These are phyloP conservation scores for Cryptocheilus praepositus DNA, from an alignment of 2,888 invertebrate species.

Conservation along the genomic window DNA sequence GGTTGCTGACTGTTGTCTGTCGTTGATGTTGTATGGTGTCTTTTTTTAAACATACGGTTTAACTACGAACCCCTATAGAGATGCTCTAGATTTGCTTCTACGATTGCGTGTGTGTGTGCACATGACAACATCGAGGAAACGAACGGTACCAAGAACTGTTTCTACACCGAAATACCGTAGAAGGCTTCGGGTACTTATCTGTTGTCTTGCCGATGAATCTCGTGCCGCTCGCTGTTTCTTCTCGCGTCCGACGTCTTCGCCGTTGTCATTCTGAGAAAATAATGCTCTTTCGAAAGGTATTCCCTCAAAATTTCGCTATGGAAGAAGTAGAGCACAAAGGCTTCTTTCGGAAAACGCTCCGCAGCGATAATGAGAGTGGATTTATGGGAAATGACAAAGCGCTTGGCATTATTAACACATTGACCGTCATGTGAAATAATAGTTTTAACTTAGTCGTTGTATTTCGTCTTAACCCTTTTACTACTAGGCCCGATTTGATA, in stretches of 20 bases:
- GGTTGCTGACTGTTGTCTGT: constrained; percentile 20
- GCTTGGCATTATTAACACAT: too few relatives aligned
- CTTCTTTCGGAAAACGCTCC: too few relatives aligned
- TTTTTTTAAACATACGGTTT: constrained; percentile 30
- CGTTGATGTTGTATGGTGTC: constrained; percentile 30
- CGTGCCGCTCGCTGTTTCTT: constrained; percentile 18
- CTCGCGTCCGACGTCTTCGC: constrained; percentile 23
- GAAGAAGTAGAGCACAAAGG: too few relatives aligned
- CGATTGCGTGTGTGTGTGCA: constrained; percentile 55
- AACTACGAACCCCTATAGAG: constrained; percentile 51
- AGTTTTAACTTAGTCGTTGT: too few relatives aligned
- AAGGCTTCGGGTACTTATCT: constrained; percentile 62
- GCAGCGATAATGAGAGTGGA: too few relatives aligned
- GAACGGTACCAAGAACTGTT: constrained; percentile 41
- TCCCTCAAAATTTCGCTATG: too few relatives aligned
- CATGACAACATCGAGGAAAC: constrained; percentile 64
- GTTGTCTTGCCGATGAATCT: constrained; percentile 39
- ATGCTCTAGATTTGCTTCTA: constrained; percentile 60
- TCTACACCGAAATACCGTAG: constrained; percentile 52
- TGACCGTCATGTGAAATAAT: too few relatives aligned
- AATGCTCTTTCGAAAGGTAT: too few relatives aligned
- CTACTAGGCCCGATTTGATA: too few relatives aligned
- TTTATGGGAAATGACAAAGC: too few relatives aligned
- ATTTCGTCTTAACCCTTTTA: too few relatives aligned
- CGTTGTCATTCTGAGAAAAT: constrained; percentile 26